phyloP scores from a whole-genome alignment of 1,140 invertebrate species.

The Brachionus koreanus region DNA sequence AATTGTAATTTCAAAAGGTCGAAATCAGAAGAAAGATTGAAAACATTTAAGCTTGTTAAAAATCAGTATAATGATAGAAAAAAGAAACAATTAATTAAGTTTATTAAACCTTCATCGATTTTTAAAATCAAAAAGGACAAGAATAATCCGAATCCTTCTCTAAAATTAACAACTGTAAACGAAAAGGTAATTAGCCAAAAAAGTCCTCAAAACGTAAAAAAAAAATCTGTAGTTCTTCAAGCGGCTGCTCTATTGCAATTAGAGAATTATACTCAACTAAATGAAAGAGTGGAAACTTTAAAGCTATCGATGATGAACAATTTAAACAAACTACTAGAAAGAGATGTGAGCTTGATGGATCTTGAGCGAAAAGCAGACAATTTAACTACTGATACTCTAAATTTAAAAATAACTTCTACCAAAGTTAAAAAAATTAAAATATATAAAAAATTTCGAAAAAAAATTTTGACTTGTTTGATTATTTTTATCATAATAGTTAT shows the following conservation, averaged over 20 bases:
- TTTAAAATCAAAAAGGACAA: not conserved
- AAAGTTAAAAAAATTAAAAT: not conserved
- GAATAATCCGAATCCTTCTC: not conserved
- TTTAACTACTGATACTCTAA: not conserved
- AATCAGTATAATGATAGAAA: not conserved
- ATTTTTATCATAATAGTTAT: not conserved
- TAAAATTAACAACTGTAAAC: not conserved
- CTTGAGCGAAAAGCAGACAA: conserved; percentile 19
- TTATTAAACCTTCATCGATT: not conserved
- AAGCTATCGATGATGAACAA: not conserved
- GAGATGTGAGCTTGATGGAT: conserved; percentile 20
- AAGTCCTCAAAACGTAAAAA: not conserved
- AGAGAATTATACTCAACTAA: not conserved
- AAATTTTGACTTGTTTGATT: not conserved
- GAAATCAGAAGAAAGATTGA: conserved; percentile 5
- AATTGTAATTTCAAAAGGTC: not conserved
- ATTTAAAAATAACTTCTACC: not conserved
- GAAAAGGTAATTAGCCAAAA: not conserved
- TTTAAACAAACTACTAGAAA: conserved; percentile 1
- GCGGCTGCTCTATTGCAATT: not conserved
- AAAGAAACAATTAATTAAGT: conserved; percentile 1
- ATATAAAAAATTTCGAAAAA: not conserved
- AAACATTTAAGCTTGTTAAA: not conserved
- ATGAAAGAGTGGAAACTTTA: not conserved
- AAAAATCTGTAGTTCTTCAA: conserved; percentile 17